Evolutionary conservation across 2,888 invertebrate species (phyloP).

Genomic region (Dendrolimus pini): DNA sequence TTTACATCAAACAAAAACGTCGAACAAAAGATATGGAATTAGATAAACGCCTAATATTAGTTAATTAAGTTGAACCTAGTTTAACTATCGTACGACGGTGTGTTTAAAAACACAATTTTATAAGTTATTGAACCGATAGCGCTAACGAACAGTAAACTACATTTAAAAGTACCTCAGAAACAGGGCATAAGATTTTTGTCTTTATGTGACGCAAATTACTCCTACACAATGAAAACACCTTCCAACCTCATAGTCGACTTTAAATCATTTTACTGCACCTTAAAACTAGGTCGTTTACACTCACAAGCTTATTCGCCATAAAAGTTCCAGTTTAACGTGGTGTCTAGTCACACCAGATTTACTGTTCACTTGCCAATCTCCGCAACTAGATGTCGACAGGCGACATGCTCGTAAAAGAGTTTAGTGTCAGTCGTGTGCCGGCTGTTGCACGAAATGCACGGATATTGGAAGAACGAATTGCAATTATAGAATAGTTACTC

Average conservation of each 20-base stretch:
- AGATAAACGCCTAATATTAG: too few species aligned
- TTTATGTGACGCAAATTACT: too few species aligned
- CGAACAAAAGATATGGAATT: too few species aligned
- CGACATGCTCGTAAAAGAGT: slow-evolving; percentile 52
- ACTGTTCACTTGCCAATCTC: slow-evolving; percentile 52
- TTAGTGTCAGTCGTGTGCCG: slow-evolving; percentile 40
- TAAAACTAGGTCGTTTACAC: slow-evolving; percentile 56
- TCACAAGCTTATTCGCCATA: slow-evolving; percentile 46
- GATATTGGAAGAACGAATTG: slow-evolving; percentile 15
- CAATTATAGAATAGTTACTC: neutral
- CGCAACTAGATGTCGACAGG: slow-evolving; percentile 54
- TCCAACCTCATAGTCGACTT: neutral
- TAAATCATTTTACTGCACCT: slow-evolving; percentile 21
- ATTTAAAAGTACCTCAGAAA: too few species aligned
- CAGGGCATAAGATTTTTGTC: too few species aligned
- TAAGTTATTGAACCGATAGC: too few species aligned
- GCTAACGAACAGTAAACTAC: too few species aligned
- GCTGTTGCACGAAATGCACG: slow-evolving; percentile 25
- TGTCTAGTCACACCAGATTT: slow-evolving; percentile 33
- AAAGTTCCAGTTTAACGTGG: slow-evolving; percentile 48
- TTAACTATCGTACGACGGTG: too few species aligned
- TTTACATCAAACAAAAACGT: too few species aligned
- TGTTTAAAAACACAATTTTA: too few species aligned
- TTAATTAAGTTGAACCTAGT: too few species aligned
- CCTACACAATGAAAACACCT: too few species aligned